phyloP scores from a whole-genome alignment of 2,113 vertebrate species.

The Siniperca chuatsi region DNA sequence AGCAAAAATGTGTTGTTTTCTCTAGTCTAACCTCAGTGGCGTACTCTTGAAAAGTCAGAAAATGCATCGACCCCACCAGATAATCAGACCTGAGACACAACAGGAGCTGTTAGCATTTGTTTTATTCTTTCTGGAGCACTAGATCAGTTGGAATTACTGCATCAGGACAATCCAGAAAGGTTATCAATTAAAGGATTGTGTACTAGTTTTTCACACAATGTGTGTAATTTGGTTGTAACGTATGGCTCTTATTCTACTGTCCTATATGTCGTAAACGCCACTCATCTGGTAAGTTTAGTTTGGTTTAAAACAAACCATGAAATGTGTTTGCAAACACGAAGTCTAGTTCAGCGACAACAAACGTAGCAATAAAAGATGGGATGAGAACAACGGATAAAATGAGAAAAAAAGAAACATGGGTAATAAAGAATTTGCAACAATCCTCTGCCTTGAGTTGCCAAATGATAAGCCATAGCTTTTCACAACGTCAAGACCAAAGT shows the following conservation, averaged over 20 bases:
- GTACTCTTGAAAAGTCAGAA: conserved; percentile 21
- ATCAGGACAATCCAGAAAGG: conserved; percentile 45
- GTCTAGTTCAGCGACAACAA: conserved; percentile 15
- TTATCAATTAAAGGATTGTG: background rate
- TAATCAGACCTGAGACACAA: conserved; percentile 21
- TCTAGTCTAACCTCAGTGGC: conserved; percentile 41
- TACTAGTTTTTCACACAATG: conserved; percentile 25
- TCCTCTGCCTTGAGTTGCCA: conserved; percentile 43
- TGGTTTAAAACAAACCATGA: conserved; percentile 38
- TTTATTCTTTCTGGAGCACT: conserved; percentile 29
- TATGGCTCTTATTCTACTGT: conserved; percentile 1
- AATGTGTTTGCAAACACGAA: conserved; percentile 39
- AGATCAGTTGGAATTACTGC: conserved; percentile 13
- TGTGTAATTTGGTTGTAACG: conserved; percentile 17
- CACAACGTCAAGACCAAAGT: conserved; percentile 52
- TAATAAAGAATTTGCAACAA: conserved; percentile 25
- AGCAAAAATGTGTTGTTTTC: conserved; percentile 38
- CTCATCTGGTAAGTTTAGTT: conserved; percentile 1
- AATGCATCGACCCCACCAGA: conserved; percentile 30
- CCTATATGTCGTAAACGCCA: conserved; percentile 7
- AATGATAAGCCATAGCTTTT: conserved; percentile 60
- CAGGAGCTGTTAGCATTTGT: conserved; percentile 19
- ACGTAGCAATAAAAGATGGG: conserved; percentile 45
- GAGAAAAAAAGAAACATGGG: conserved; percentile 7
- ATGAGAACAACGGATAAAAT: conserved; percentile 18